Conservation (phyloP, 2,888 invertebrate genomes). For the Eugnorisma glareosa region DNA sequence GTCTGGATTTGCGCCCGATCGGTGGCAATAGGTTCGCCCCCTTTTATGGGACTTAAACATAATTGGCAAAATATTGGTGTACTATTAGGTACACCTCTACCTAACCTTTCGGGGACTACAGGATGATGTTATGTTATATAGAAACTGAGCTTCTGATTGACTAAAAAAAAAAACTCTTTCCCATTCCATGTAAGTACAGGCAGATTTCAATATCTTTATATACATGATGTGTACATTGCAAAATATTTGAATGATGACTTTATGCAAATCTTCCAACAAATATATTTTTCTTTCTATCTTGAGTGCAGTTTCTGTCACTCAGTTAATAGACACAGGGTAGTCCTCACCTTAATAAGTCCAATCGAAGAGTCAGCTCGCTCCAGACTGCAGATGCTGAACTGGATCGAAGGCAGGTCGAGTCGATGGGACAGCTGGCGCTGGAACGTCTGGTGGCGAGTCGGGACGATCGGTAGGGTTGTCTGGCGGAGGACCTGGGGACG, state of each 20-base stretch:
- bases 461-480: constrained; percentile 95
- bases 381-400: constrained; percentile 94
- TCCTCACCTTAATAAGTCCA: constrained; percentile 93
- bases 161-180: too few relatives aligned
- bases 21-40: too few relatives aligned
- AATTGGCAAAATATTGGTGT: too few relatives aligned
- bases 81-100: too few relatives aligned
- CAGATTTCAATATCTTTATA: background rate
- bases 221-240: too few relatives aligned
- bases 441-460: constrained; percentile 95
- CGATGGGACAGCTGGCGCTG: constrained; percentile 95
- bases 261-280: background rate
- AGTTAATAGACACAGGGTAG: background rate
- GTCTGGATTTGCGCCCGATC: too few relatives aligned
- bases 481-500: constrained; percentile 93
- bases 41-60: too few relatives aligned
- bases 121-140: too few relatives aligned
- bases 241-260: background rate
- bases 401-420: constrained; percentile 94
- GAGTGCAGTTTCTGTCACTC: background rate
- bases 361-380: constrained; percentile 93
- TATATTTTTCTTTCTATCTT: background rate
- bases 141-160: too few relatives aligned
- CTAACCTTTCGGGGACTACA: too few relatives aligned
- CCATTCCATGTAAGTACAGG: background rate